phyloP scores from a whole-genome alignment of 37 sponge, comb jelly and placozoan species.

The Aplysina aerophoba region DNA sequence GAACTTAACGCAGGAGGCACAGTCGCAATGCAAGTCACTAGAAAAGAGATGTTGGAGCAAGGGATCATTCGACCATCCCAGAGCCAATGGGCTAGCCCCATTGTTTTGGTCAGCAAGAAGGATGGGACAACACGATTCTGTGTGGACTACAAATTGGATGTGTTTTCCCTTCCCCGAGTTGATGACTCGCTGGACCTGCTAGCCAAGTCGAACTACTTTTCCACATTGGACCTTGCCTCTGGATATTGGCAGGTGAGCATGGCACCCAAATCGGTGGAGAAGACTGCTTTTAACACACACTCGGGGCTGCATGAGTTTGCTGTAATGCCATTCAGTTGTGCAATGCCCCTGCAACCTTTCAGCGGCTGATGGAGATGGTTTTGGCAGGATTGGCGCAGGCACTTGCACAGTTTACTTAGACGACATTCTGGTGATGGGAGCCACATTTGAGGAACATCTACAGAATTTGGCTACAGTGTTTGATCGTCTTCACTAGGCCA shows the following conservation, averaged over 20 bases:
- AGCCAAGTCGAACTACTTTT: conserved; percentile 22
- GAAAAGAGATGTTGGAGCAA: conserved; percentile 49
- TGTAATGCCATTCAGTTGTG: conserved; percentile 53
- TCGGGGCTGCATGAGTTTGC: conserved; percentile 48
- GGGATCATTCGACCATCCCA: conserved; percentile 45
- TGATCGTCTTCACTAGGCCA: conserved; percentile 31
- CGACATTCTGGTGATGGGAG: conserved; percentile 38
- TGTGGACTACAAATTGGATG: conserved; percentile 69
- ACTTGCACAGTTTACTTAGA: conserved; percentile 40
- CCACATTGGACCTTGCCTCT: conserved; percentile 44
- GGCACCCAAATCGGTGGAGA: conserved; percentile 20
- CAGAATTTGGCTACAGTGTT: conserved; percentile 28
- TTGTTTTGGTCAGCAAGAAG: conserved; percentile 62
- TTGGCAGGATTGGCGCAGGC: neutral
- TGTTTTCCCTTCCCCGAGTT: conserved; percentile 61
- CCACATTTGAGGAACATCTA: conserved; percentile 38
- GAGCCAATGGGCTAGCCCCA: conserved; percentile 65
- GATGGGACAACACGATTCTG: conserved; percentile 47
- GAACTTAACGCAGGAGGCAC: too few species aligned
- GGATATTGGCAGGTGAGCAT: conserved; percentile 55
- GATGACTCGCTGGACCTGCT: conserved; percentile 44
- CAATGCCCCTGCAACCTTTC: conserved; percentile 51
- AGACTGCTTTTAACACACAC: conserved; percentile 50
- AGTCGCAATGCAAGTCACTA: too few species aligned
- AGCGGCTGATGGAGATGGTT: conserved; percentile 39